Percentiles rank a stretch among this genome's conserved stretches.
Evolutionary conservation across 2,113 vertebrate species (phyloP).

Genomic region (Trogon melanurus): DNA sequence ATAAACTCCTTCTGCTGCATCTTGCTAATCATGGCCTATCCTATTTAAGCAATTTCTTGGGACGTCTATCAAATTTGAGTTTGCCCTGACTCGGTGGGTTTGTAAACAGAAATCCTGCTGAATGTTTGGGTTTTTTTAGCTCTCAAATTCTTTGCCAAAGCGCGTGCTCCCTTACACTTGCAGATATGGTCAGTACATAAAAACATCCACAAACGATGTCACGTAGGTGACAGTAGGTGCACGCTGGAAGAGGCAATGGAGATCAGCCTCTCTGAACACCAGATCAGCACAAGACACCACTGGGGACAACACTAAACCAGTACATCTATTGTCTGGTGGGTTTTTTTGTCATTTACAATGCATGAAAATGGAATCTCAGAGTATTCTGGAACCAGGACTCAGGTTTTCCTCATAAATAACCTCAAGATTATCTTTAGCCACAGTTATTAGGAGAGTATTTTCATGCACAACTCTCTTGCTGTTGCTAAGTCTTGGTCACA

Average conservation of each 20-base stretch:
- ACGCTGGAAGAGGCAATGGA: neutral
- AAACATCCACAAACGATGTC: neutral
- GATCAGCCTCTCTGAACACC: neutral
- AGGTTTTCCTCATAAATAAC: neutral
- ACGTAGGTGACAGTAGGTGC: neutral
- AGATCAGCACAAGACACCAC: neutral
- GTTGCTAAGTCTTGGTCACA: neutral
- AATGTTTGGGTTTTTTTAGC: neutral
- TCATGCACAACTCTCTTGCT: neutral
- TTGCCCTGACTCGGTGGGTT: neutral
- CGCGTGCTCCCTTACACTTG: neutral
- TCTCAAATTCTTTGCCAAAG: neutral
- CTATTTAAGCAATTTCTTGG: conserved; percentile 54
- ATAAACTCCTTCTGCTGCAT: neutral
- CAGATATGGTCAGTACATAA: neutral
- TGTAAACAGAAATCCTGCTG: neutral
- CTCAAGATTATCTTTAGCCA: neutral
- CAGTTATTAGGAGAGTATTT: neutral
- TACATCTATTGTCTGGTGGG: neutral
- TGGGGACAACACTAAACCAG: neutral
- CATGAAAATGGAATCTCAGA: neutral
- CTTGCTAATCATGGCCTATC: conserved; percentile 16
- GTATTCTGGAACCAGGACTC: neutral
- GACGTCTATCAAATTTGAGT: neutral
- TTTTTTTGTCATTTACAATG: neutral